Evolutionary conservation across 2,113 vertebrate genomes (phyloP).

Genomic region (Fukomys damarensis): DNA sequence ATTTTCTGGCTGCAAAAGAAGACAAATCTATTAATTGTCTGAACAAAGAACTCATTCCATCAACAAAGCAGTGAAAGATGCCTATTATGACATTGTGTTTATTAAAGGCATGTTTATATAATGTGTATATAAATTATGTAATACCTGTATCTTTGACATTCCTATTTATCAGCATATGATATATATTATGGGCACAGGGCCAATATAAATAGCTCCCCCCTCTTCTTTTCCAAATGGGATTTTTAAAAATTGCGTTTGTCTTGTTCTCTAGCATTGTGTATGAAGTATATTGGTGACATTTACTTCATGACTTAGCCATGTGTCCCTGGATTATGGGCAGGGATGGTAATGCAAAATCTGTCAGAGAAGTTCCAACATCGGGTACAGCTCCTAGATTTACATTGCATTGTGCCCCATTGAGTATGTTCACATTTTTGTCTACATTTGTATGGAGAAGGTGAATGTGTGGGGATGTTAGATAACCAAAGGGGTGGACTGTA

Average conservation of each 20-base stretch:
- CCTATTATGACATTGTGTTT: neutral
- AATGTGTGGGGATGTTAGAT: neutral
- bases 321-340: neutral
- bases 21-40: neutral
- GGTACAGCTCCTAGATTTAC: neutral
- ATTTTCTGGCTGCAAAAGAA: conserved; percentile 31
- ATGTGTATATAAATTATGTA: neutral
- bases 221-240: neutral
- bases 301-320: neutral
- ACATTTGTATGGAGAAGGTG: neutral
- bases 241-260: neutral
- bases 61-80: neutral
- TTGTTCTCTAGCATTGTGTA: neutral
- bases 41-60: neutral
- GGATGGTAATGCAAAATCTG: neutral
- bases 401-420: neutral
- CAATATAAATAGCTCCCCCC: neutral
- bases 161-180: neutral
- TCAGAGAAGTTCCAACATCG: neutral
- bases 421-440: neutral
- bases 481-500: neutral
- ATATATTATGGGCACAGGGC: neutral
- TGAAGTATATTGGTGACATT: neutral
- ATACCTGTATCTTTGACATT: neutral
- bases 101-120: conserved; percentile 1